Evolutionary conservation across 2,113 vertebrate genomes (phyloP).

Genomic region (Hemicordylus capensis): DNA sequence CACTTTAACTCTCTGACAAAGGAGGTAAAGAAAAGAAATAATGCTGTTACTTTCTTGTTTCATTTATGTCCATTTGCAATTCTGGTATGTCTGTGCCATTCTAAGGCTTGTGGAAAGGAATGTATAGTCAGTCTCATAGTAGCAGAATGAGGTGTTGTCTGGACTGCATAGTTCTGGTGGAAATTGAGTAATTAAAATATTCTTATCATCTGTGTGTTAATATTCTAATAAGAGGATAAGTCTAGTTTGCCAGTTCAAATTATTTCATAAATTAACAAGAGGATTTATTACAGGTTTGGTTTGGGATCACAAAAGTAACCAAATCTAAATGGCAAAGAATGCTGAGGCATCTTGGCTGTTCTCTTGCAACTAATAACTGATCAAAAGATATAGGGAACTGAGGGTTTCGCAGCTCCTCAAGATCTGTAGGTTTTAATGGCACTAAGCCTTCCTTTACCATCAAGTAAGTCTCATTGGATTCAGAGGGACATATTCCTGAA

Average conservation of each 20-base stretch:
- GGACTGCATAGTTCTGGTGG: slow-evolving; percentile 50
- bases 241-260: neutral
- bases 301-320: neutral
- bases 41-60: slow-evolving; percentile 30
- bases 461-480: neutral
- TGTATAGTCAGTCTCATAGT: slow-evolving; percentile 60
- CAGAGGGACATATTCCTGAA: neutral
- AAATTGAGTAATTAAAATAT: slow-evolving; percentile 43
- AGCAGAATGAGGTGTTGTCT: slow-evolving; percentile 36
- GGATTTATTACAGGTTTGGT: neutral
- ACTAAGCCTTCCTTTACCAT: neutral
- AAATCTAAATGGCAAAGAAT: neutral
- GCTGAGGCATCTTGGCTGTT: neutral
- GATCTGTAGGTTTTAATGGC: neutral
- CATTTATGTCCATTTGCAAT: slow-evolving; percentile 35
- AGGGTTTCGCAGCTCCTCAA: neutral
- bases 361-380: neutral
- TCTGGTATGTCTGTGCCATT: slow-evolving; percentile 51
- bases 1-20: neutral
- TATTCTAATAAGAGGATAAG: neutral
- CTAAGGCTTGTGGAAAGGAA: slow-evolving; percentile 57
- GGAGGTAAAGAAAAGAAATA: slow-evolving; percentile 39
- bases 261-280: neutral
- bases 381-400: neutral
- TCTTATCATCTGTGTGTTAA: neutral